Percentiles rank a stretch among this genome's conserved stretches.
Evolutionary conservation across 1,140 invertebrate species (phyloP).

Genomic region (Drosophila orosa): DNA sequence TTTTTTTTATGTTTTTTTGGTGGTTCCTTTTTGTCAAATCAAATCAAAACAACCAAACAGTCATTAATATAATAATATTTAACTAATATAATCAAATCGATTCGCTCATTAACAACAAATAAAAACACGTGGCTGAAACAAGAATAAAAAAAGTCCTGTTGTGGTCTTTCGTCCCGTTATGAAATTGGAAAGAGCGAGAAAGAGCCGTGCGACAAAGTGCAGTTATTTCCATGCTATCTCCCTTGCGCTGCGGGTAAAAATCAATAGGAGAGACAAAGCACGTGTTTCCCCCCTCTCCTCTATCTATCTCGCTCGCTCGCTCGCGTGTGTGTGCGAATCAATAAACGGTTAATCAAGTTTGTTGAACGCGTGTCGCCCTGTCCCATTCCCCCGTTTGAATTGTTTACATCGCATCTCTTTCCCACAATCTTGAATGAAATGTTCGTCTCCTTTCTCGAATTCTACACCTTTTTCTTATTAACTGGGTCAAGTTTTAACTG

Average conservation of each 20-base stretch:
- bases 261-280: slow-evolving; percentile 68
- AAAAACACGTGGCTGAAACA: slow-evolving; percentile 32
- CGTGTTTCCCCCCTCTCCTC: slow-evolving; percentile 39
- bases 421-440: slow-evolving; percentile 17
- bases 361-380: slow-evolving; percentile 24
- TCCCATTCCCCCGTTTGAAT: slow-evolving; percentile 10
- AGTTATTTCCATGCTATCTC: slow-evolving; percentile 40
- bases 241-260: slow-evolving; percentile 59
- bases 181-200: slow-evolving; percentile 51
- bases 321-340: slow-evolving; percentile 46
- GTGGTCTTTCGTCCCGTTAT: slow-evolving; percentile 54
- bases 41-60: slow-evolving; percentile 43
- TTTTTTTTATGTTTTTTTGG: slow-evolving; percentile 41
- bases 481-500: slow-evolving; percentile 23
- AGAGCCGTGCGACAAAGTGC: slow-evolving; percentile 22
- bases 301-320: not conserved
- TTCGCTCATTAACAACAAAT: slow-evolving; percentile 36
- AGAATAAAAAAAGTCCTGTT: slow-evolving; percentile 10
- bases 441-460: slow-evolving; percentile 3
- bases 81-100: slow-evolving; percentile 42
- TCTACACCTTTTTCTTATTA: slow-evolving; percentile 19
- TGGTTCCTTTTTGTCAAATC: slow-evolving; percentile 11
- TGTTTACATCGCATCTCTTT: slow-evolving; percentile 49
- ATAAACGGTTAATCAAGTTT: slow-evolving; percentile 70
- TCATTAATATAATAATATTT: slow-evolving; percentile 25